Evolutionary conservation across 2,888 invertebrate species (phyloP).

Genomic region (Pyrrhia umbra): DNA sequence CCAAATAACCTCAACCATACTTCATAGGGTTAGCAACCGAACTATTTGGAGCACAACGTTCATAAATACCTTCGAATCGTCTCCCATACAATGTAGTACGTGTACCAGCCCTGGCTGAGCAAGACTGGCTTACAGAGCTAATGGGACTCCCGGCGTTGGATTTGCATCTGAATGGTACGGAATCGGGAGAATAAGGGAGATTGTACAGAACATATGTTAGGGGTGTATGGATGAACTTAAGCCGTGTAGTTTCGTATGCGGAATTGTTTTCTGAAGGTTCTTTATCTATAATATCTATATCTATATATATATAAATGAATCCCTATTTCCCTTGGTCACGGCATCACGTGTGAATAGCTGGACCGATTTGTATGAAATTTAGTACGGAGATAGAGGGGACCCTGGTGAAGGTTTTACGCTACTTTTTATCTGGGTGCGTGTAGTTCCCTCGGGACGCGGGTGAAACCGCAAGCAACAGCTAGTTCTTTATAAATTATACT

Average conservation of each 20-base stretch:
- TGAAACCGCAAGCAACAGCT: too few relatives aligned
- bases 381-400: too few relatives aligned
- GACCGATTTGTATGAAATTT: too few relatives aligned
- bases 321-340: too few relatives aligned
- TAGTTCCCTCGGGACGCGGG: too few relatives aligned
- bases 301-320: too few relatives aligned
- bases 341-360: too few relatives aligned
- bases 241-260: slow-evolving; percentile 18
- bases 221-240: slow-evolving; percentile 42
- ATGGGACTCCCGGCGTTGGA: slow-evolving; percentile 50
- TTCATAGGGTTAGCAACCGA: slow-evolving; percentile 3
- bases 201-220: slow-evolving; percentile 41
- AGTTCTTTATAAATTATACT: too few relatives aligned
- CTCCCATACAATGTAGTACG: neutral
- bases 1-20: neutral
- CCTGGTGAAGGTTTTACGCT: too few relatives aligned
- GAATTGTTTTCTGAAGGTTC: slow-evolving; percentile 21
- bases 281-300: too few relatives aligned
- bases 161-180: slow-evolving; percentile 62
- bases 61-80: slow-evolving; percentile 2
- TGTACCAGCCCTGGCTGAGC: slow-evolving; percentile 51
- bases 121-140: slow-evolving; percentile 56
- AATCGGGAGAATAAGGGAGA: slow-evolving; percentile 44
- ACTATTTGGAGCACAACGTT: slow-evolving; percentile 6
- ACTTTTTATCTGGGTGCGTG: too few relatives aligned